Conservation (phyloP, 2,888 invertebrate species). For the Mimachlamys varia region DNA sequence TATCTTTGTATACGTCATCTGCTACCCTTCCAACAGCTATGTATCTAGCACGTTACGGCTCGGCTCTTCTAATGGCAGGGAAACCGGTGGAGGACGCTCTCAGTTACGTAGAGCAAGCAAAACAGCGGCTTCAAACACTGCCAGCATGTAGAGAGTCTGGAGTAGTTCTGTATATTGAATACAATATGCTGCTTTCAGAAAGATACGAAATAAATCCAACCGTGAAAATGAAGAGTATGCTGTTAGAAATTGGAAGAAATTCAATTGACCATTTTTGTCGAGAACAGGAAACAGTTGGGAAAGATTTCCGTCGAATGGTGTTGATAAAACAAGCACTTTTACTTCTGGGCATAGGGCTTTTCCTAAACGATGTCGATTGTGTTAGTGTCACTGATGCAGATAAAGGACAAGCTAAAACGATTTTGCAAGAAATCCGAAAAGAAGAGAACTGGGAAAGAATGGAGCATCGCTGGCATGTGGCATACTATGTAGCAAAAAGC, state of each 20-base stretch:
- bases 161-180: constrained; percentile 59
- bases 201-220: constrained; percentile 51
- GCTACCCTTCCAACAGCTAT: constrained; percentile 52
- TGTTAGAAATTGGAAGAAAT: constrained; percentile 51
- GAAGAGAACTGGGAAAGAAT: constrained; percentile 51
- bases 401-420: constrained; percentile 47
- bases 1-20: constrained; percentile 50
- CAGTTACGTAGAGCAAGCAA: constrained; percentile 53
- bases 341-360: constrained; percentile 56
- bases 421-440: constrained; percentile 50
- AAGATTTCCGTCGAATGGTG: constrained; percentile 61
- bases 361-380: constrained; percentile 49
- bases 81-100: constrained; percentile 50
- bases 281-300: constrained; percentile 53
- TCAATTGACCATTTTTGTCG: constrained; percentile 56
- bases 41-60: constrained; percentile 53
- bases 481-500: neutral
- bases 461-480: constrained; percentile 38
- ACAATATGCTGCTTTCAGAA: constrained; percentile 54
- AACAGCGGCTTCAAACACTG: constrained; percentile 44
- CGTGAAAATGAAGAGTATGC: constrained; percentile 44
- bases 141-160: constrained; percentile 56
- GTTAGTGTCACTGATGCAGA: constrained; percentile 47
- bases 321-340: constrained; percentile 58
- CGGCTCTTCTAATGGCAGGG: constrained; percentile 29